Percentiles rank a stretch among this genome's conserved stretches.
Conservation (phyloP, 2,113 vertebrate species). For the Fregata magnificens region DNA sequence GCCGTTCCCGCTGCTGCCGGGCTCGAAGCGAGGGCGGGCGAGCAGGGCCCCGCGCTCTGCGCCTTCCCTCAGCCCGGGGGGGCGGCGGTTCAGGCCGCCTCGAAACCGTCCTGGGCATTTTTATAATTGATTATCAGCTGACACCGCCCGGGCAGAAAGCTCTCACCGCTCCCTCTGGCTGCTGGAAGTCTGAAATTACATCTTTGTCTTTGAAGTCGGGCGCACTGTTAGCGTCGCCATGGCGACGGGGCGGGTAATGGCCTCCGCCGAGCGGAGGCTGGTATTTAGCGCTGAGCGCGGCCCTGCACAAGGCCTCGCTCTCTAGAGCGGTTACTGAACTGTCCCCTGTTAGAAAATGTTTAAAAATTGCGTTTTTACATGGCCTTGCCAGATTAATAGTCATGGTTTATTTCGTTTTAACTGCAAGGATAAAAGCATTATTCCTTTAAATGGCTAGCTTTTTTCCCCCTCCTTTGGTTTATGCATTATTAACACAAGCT, state of each 20-base stretch:
- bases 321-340: slow-evolving; percentile 68
- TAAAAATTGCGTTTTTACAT: slow-evolving; percentile 73
- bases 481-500: slow-evolving; percentile 84
- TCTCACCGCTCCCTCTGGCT: slow-evolving; percentile 94
- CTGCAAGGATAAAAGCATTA: slow-evolving; percentile 78
- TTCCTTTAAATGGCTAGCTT: slow-evolving; percentile 75
- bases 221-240: slow-evolving; percentile 88
- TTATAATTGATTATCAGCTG: slow-evolving; percentile 84
- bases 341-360: slow-evolving; percentile 72
- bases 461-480: slow-evolving; percentile 46
- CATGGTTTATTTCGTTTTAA: slow-evolving; percentile 78
- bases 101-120: slow-evolving; percentile 81
- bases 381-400: slow-evolving; percentile 76
- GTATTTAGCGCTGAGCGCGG: slow-evolving; percentile 72
- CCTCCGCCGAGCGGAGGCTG: slow-evolving; percentile 76
- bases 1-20: slow-evolving; percentile 26
- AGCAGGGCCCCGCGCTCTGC: not conserved
- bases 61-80: not conserved
- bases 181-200: slow-evolving; percentile 95
- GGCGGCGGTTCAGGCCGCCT: slow-evolving; percentile 52
- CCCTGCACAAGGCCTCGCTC: slow-evolving; percentile 73
- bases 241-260: slow-evolving; percentile 85
- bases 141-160: slow-evolving; percentile 70
- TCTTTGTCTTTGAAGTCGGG: slow-evolving; percentile 93
- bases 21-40: not conserved